Percentiles rank a stretch among this genome's conserved stretches.
Evolutionary conservation across 1,140 invertebrate species (phyloP).

Genomic region (Cherax destructor): DNA sequence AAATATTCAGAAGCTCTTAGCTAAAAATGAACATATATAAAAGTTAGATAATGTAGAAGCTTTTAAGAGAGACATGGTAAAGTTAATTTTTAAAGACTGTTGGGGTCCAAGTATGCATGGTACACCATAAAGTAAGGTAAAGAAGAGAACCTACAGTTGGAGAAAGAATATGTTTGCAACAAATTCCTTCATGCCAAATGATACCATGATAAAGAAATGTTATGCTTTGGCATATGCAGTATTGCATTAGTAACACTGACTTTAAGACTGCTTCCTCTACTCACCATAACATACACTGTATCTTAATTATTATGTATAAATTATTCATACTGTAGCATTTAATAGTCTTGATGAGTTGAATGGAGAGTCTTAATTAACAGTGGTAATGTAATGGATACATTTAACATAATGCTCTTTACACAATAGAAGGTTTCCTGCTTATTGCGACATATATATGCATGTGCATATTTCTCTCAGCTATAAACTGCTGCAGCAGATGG

Average conservation of each 20-base stretch:
- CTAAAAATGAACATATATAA: no score
- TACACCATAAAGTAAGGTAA: no score
- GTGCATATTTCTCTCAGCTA: background rate
- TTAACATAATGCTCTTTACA: background rate
- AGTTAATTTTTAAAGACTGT: no score
- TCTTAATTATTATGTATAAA: no score
- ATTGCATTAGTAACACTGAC: no score
- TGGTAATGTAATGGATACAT: background rate
- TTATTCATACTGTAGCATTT: no score
- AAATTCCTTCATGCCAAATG: background rate
- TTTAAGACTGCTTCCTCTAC: background rate
- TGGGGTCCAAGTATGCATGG: no score
- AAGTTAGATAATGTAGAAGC: no score
- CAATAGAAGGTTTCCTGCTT: background rate
- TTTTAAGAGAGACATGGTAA: no score
- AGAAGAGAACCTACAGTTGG: background rate
- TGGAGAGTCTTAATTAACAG: background rate
- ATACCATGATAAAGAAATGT: background rate
- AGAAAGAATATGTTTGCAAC: background rate
- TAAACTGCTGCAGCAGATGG: background rate
- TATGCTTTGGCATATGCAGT: no score
- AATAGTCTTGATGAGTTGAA: background rate
- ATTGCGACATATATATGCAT: background rate
- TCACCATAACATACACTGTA: background rate
- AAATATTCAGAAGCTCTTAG: no score